These are phyloP conservation scores for Leiothrix lutea DNA, from an alignment of 2,113 vertebrate species.

Conservation along the genomic window DNA sequence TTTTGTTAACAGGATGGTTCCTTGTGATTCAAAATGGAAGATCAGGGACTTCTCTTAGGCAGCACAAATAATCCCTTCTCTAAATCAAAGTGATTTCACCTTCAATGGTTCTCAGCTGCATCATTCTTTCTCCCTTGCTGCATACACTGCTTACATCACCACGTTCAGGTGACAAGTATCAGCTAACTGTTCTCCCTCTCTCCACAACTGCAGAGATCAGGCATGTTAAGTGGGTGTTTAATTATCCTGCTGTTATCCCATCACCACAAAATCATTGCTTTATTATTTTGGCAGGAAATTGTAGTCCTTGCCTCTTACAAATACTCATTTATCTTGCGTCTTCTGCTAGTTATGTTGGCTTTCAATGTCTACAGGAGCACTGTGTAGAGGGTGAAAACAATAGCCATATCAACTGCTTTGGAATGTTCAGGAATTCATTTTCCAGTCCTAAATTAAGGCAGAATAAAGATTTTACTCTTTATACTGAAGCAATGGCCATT, in stretches of 20 bases:
- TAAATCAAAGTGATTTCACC: background rate
- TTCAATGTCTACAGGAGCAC: background rate
- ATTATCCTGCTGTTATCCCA: slow-evolving; percentile 16
- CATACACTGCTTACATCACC: fast-evolving
- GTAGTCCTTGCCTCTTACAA: background rate
- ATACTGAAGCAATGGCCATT: background rate
- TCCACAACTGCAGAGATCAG: background rate
- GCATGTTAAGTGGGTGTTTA: background rate
- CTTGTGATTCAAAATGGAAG: background rate
- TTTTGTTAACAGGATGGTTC: background rate
- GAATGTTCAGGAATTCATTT: background rate
- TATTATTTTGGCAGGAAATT: background rate
- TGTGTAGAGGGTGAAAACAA: background rate
- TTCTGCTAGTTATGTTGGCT: background rate
- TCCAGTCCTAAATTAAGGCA: background rate
- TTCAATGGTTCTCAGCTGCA: background rate
- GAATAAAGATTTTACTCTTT: background rate
- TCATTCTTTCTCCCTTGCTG: background rate
- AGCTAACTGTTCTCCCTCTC: background rate
- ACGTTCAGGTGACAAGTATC: background rate
- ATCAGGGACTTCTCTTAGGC: background rate
- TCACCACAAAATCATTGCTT: background rate
- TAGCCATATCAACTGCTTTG: background rate
- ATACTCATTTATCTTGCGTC: background rate
- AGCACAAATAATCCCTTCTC: background rate